Base-by-base conservation (phyloP, 1,140 invertebrate genomes). In the Schmidtea mediterranea region DNA sequence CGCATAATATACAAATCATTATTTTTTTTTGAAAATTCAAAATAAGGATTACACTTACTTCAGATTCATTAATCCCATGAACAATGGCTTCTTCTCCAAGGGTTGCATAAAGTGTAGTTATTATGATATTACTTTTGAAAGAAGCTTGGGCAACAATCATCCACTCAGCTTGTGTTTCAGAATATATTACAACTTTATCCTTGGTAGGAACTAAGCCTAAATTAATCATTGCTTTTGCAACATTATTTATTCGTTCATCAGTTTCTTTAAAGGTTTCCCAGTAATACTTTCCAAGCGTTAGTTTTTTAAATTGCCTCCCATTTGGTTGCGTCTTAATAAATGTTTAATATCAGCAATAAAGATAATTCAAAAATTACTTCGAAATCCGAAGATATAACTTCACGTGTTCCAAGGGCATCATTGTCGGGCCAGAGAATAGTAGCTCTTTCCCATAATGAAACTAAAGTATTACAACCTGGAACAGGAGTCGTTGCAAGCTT, bases 101-200 rank as follows among this genome's bases (percentile, higher is more conserved):
- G 0, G 87, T 97, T 1, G 89, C 80, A 62, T 95, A 97, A 50
- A 97, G 76, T 0, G 89, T 97, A 0, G 90, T 83, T 53, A 95
- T 78, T 71, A 80, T 75, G 60, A 83, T 77, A 61, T 80, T 83
- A 62, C 81, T 80, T 58, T 81, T 86, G 64, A 94, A 87, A 61
- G 82, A 79, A 40, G 81, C 81, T 58, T 90, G 79, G 3, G 84
- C 80, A 1, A 82, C 77, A 36, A 92, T 75, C 74, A 95, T 78
- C 87, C 89, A 98, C 70, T 97, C 87, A 19, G 78, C 78, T 53
- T 87, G 71, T 0, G 89, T 97, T 69, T 98, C 90, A 0, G 87
- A 82, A 67, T 92, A 95, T 55, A 98, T 80, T 15, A 82, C 79
- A 51, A 95, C 67, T 55, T 80, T 82, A 45, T 74, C 66, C 8